Conservation (phyloP, 1,140 invertebrate species). For the Formica exsecta region DNA sequence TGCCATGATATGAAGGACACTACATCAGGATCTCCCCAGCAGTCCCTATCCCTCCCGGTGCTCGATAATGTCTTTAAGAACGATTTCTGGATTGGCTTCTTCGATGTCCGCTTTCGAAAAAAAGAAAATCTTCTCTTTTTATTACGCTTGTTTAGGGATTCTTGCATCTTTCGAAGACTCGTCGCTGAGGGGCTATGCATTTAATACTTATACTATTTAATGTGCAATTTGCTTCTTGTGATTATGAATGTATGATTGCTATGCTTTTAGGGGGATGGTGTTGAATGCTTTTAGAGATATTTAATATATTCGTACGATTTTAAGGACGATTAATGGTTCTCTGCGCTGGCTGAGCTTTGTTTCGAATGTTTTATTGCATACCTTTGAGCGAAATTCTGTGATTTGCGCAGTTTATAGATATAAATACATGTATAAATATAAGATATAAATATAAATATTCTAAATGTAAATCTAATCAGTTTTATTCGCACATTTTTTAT, state of each 20-base stretch:
- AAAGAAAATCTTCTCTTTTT: constrained; percentile 15
- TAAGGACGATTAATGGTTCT: background rate
- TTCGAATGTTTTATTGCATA: constrained; percentile 6
- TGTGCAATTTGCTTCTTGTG: constrained; percentile 44
- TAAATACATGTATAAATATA: background rate
- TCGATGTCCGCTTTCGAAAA: constrained; percentile 68
- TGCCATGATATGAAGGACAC: constrained; percentile 56
- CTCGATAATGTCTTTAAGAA: constrained; percentile 67
- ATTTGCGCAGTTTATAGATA: background rate
- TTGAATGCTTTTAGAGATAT: constrained; percentile 31
- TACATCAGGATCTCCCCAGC: constrained; percentile 56
- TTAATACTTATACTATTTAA: constrained; percentile 21
- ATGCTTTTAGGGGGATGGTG: constrained; percentile 18
- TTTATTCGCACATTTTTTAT: background rate
- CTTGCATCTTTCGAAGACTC: constrained; percentile 37
- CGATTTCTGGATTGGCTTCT: constrained; percentile 70
- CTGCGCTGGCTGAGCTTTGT: background rate
- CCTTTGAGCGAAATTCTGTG: background rate
- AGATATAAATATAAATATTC: background rate
- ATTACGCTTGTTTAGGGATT: constrained; percentile 40
- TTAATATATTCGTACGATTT: background rate
- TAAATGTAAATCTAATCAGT: background rate
- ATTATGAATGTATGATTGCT: constrained; percentile 47
- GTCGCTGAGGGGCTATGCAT: constrained; percentile 26
- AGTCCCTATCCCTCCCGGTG: constrained; percentile 52